Percentiles rank a stretch among this genome's conserved stretches.
Evolutionary conservation across 1,140 invertebrate species (phyloP).

Genomic region (Ceratina calcarata): DNA sequence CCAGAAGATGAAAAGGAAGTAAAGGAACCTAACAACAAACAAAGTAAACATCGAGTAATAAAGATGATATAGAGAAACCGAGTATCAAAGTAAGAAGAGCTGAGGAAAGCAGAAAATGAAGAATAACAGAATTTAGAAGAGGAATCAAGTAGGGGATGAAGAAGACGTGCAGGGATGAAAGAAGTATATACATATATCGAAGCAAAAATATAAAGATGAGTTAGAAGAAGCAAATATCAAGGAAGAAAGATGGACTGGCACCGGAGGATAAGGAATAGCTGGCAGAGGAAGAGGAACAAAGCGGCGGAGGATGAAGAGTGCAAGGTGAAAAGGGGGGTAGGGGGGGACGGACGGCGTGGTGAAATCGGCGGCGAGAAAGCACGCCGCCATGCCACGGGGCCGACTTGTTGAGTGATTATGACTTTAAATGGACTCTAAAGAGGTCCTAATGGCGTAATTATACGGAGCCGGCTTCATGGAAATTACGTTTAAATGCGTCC

Average conservation of each 20-base stretch:
- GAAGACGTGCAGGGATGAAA: too few relatives aligned
- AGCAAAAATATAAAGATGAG: too few relatives aligned
- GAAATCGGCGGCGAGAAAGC: slow-evolving; percentile 51
- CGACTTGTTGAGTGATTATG: slow-evolving; percentile 63
- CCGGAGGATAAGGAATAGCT: too few relatives aligned
- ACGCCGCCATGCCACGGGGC: slow-evolving; percentile 27
- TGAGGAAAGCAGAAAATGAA: not conserved
- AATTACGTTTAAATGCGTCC: slow-evolving; percentile 59
- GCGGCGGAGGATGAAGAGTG: not conserved
- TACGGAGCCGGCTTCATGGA: slow-evolving; percentile 57
- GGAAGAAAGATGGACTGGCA: too few relatives aligned
- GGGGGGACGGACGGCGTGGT: not conserved
- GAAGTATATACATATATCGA: too few relatives aligned
- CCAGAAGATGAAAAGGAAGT: slow-evolving; percentile 6
- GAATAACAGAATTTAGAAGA: too few relatives aligned
- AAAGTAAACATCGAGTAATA: too few relatives aligned
- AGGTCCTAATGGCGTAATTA: slow-evolving; percentile 63
- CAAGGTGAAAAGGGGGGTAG: not conserved
- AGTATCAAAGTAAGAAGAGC: too few relatives aligned
- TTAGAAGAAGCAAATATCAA: too few relatives aligned
- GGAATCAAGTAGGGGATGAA: too few relatives aligned
- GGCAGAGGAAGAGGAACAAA: too few relatives aligned
- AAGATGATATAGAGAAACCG: too few relatives aligned
- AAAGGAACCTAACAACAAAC: not conserved
- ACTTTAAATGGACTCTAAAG: slow-evolving; percentile 63